phyloP scores from a whole-genome alignment of 2,888 invertebrate species.

The Clunio marinus region DNA sequence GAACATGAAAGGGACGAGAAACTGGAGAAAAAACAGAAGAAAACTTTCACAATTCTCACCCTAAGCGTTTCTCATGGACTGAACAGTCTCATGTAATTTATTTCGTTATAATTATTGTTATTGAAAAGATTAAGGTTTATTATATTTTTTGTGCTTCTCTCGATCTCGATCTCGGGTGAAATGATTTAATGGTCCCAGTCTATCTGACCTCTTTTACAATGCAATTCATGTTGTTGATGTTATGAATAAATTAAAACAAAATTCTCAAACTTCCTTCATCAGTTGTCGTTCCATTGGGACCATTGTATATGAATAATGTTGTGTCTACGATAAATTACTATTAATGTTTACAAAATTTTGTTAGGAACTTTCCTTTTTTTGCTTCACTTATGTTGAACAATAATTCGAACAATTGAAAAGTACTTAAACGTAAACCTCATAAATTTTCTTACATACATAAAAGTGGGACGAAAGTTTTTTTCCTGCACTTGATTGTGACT shows the following conservation, averaged over 20 bases:
- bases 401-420: conserved; percentile 1
- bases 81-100: too few species aligned
- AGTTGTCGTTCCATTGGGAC: background rate
- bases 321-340: conserved; percentile 10
- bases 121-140: background rate
- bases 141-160: background rate
- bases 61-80: too few species aligned
- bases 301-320: conserved; percentile 5
- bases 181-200: conserved; percentile 18
- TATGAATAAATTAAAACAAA: background rate
- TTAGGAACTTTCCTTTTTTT: background rate
- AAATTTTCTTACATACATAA: background rate
- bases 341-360: background rate
- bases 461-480: background rate
- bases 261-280: background rate
- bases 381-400: background rate
- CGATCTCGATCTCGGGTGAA: background rate
- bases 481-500: background rate
- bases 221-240: background rate
- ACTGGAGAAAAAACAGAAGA: background rate
- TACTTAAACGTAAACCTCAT: background rate
- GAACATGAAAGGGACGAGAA: background rate
- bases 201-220: background rate
- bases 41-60: conserved; percentile 24
- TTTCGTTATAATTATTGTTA: conserved; percentile 18